Evolutionary conservation across 2,113 vertebrate species (phyloP).

Genomic region (Philantomba maxwellii): DNA sequence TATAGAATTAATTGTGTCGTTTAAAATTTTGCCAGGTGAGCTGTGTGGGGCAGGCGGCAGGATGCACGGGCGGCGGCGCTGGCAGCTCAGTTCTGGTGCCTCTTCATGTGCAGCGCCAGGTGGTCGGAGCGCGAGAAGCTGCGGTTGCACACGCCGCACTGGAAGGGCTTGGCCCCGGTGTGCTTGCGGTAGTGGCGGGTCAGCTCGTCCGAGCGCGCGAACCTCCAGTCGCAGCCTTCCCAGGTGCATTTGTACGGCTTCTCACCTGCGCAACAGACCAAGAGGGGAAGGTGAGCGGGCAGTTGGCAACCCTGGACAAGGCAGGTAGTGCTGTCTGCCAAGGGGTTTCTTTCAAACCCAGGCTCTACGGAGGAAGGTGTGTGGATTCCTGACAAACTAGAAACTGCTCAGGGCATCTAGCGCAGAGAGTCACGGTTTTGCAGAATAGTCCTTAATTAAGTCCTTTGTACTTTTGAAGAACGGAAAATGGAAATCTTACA

Average conservation of each 20-base stretch:
- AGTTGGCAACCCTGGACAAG: neutral
- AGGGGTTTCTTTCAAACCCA: neutral
- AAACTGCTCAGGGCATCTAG: neutral
- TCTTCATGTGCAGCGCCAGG: constrained; percentile 98
- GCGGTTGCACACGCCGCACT: constrained; percentile 92
- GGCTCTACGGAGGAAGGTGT: neutral
- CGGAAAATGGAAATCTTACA: neutral
- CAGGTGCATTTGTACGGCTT: constrained; percentile 97
- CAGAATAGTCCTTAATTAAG: neutral
- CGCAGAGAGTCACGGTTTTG: too few relatives aligned
- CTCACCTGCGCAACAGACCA: constrained; percentile 84
- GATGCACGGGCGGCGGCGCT: constrained; percentile 67
- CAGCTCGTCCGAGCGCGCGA: constrained; percentile 95
- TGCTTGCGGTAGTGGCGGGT: constrained; percentile 98
- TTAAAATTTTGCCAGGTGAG: constrained; percentile 58
- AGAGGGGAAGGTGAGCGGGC: neutral
- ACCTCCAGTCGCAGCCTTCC: constrained; percentile 98
- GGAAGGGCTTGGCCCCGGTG: constrained; percentile 97
- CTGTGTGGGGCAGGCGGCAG: constrained; percentile 47
- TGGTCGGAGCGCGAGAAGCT: constrained; percentile 98
- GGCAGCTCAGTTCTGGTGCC: constrained; percentile 89
- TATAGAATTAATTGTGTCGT: constrained; percentile 58
- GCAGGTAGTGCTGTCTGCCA: neutral
- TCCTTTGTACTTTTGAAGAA: neutral
- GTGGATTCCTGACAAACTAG: neutral